Evolutionary conservation across 1,140 invertebrate species (phyloP), one percentile per base, ranked within the genome.

Genomic region (Apis cerana): DNA sequence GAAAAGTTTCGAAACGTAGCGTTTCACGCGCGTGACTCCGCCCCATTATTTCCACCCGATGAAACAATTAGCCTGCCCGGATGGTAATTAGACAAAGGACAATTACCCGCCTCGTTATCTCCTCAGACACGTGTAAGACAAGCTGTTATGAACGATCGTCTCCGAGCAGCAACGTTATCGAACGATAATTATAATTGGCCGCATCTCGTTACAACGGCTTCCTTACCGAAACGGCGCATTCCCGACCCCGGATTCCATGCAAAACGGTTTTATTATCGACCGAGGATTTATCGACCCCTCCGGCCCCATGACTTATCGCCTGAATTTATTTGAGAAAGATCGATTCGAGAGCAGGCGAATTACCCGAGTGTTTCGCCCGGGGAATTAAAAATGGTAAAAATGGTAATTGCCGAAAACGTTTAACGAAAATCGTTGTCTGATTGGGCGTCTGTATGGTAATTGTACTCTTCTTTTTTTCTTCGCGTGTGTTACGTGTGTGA

Each of bases 41-140:
- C n/a, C 82, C 88, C 87, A 89, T 90, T 90, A 90, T 90, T 88
- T 83, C 85, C 83, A 70, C 76, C 81, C 82, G 87, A 90, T 87
- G 89, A 90, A 90, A 90, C 89, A 90, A 90, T 90, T 90, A 90
- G 89, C 83, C 88, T 86, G 69, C 23, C n/a, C 15, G n/a, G 74
- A 75, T 33, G 54, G 76, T 88, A 88, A 88, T 88, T 88, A 89
- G 81, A 86, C 87, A 89, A 88, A 83, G 84, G 80, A 88, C 84
- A 88, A 89, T 89, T 89, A 89, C 78, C 58, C 81, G 43, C 78
- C 78, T 84, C 81, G 87, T 86, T 89, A 86, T 88, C 84, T 82
- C 69, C 58, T 59, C 56, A 77, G 84, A 75, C 84, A 88, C 77
- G 74, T 85, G 87, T 88, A 88, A 83, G 86, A 85, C 85, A 85